Evolutionary conservation across 2,113 vertebrate genomes (phyloP), one percentile per base, ranked within the genome.

Genomic region (Coryphaenoides rupestris): DNA sequence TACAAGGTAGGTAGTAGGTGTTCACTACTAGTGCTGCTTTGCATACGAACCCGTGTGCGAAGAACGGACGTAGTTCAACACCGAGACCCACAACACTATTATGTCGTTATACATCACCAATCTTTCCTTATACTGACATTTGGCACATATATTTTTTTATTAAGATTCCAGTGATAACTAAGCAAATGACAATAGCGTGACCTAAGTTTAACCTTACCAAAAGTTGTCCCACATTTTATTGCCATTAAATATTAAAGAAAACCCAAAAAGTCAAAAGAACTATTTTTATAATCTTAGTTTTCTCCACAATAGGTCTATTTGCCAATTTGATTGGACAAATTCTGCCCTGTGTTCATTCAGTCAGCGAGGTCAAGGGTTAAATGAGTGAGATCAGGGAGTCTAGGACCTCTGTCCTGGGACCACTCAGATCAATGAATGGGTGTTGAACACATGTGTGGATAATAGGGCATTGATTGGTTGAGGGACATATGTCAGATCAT

Each of bases 301-400:
- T 40, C 33, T 40, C 33, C 10, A 40, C 21, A 49, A 50, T 50
- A 50, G 16, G 16, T n/a, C 47, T n/a, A 17, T 50, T 50, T 17
- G 47, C 47, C 9, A 50, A n/a, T 50, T 50, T 1, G n/a, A 47
- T 26, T 26, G 3, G 24, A 26, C 24, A 26, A 26, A 26, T 26
- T 26, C 24, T 26, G 24, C 24, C 24, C 3, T 26, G 24, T n/a
- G n/a, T n/a, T n/a, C n/a, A n/a, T n/a, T n/a, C n/a, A n/a, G n/a
- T n/a, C 58, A 58, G 66, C 50, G 74, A 68, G 91, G 92, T 92
- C 89, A 93, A 86, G 83, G 92, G 88, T 87, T 89, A 87, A 88
- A 79, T 83, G 90, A 80, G 85, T 84, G 82, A 90, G 90, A 91
- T 91, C 92, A 81, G 86, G 84, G 83, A 84, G 89, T 66, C 73